Base-by-base conservation (phyloP, 2,888 invertebrate species). In the Drosophila crucigera region DNA sequence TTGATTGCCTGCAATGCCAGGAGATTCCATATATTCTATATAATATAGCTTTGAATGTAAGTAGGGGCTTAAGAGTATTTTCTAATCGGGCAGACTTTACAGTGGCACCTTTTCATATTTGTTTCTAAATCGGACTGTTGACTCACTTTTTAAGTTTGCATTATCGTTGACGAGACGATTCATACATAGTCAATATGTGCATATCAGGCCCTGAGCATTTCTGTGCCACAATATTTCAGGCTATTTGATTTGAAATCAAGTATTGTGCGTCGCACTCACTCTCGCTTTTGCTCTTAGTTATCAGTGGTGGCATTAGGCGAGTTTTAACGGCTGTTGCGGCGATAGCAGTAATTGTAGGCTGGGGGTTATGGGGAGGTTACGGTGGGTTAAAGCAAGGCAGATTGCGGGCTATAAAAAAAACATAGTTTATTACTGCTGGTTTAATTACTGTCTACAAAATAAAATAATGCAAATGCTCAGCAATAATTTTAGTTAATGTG, bases 281-380 rank as follows among this genome's bases (percentile, higher is more conserved):
- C 7, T 63, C 16, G 43, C 50, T 61, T 71, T 54, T 55, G 66
- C 58, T 68, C 55, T 76, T 65, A 67, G 77, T 61, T 69, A 71
- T 79, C 75, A 68, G 58, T 55, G 59, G 35, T 25, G 64, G 71
- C 77, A 79, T 87, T 84, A 83, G 81, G 83, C 81, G 76, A 78
- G 77, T 83, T 90, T 84, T 84, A 75, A 77, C 79, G 19, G 71
- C 65, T 61, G 64, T 58, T 39, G 43, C 35, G 22, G 30, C 72
- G 90, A 87, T 87, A 90, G 83, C 82, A 77, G 81, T 73, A 60
- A 60, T 72, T 61, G 60, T 59, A 56, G 70, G 60, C 64, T 63
- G 70, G 35, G 35, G 54, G 54, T 41, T 28, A 58, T 5, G 39
- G 33, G 43, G 37, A 63, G 73, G 61, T 59, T 58, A 68, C 30